phyloP scores from a whole-genome alignment of 2,797 vertebrate genomes.

The Etheostoma perlongum region DNA sequence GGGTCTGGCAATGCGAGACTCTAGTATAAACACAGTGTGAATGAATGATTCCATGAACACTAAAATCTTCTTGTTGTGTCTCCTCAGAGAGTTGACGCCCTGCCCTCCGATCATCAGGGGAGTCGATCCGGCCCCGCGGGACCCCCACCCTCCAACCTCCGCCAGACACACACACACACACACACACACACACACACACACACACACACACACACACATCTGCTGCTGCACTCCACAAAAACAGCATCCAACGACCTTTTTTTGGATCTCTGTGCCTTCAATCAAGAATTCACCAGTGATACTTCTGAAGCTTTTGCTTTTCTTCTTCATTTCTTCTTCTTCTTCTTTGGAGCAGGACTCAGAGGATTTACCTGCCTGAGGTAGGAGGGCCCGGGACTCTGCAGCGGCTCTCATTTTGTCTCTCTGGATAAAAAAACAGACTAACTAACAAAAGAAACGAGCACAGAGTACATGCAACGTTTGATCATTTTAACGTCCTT shows the following conservation, averaged over 20 bases:
- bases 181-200: too few species aligned
- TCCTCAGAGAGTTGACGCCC: constrained; percentile 60
- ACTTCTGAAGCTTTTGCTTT: constrained; percentile 38
- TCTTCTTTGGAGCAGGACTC: constrained; percentile 27
- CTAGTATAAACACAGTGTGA: too few species aligned
- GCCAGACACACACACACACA: not conserved
- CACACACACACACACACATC: not conserved
- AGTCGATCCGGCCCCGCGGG: constrained; percentile 11
- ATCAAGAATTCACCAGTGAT: constrained; percentile 68
- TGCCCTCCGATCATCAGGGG: constrained; percentile 61
- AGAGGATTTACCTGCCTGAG: constrained; percentile 45
- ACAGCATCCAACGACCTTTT: constrained; percentile 44
- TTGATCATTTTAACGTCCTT: constrained; percentile 44
- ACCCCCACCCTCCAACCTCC: not conserved
- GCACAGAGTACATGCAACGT: constrained; percentile 38
- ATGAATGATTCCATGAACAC: too few species aligned
- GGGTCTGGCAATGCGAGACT: too few species aligned
- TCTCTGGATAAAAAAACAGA: constrained; percentile 39
- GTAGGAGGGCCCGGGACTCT: constrained; percentile 48
- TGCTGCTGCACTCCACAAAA: constrained; percentile 47
- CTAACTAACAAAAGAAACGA: too few species aligned
- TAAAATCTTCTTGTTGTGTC: constrained; percentile 8
- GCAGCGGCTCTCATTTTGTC: constrained; percentile 48
- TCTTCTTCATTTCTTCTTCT: too few species aligned
- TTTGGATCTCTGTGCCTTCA: constrained; percentile 83